Conservation (phyloP, 2,888 invertebrate genomes). For the Drosophila anceps region DNA sequence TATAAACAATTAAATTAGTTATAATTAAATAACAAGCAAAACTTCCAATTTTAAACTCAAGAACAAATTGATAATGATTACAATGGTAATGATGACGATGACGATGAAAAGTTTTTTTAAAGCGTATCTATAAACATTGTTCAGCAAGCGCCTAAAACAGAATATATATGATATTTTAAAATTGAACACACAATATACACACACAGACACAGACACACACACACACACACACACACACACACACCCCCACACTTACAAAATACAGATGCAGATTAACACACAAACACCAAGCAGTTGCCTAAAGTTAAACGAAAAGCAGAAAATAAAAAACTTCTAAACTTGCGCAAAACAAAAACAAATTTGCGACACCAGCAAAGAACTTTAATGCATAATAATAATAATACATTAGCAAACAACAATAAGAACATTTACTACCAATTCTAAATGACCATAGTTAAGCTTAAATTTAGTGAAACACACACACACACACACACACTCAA, state of each 20-base stretch:
- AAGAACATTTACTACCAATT: slow-evolving; percentile 74
- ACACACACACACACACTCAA: too few species aligned
- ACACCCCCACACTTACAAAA: slow-evolving; percentile 42
- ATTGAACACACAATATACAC: slow-evolving; percentile 30
- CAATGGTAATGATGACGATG: slow-evolving; percentile 42
- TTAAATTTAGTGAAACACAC: slow-evolving; percentile 71
- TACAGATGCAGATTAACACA: slow-evolving; percentile 31
- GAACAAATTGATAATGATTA: slow-evolving; percentile 39
- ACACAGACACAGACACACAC: slow-evolving; percentile 43
- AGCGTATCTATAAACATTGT: slow-evolving; percentile 76
- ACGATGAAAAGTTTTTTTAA: slow-evolving; percentile 58
- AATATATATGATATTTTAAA: slow-evolving; percentile 55
- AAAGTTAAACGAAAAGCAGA: slow-evolving; percentile 47
- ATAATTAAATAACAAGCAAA: slow-evolving; percentile 62
- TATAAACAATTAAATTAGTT: slow-evolving; percentile 67
- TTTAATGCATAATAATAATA: slow-evolving; percentile 70
- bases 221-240: slow-evolving; percentile 56
- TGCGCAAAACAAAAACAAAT: slow-evolving; percentile 49
- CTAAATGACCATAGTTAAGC: slow-evolving; percentile 79
- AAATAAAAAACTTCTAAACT: slow-evolving; percentile 53
- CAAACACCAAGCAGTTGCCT: slow-evolving; percentile 75
- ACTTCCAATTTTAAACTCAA: slow-evolving; percentile 74
- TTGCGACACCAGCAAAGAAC: slow-evolving; percentile 75
- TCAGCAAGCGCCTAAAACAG: slow-evolving; percentile 73
- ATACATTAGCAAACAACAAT: slow-evolving; percentile 62